Evolutionary conservation across 2,797 vertebrate genomes (phyloP), one percentile per base, ranked within the genome.

Genomic region (Serranus cabrilla): DNA sequence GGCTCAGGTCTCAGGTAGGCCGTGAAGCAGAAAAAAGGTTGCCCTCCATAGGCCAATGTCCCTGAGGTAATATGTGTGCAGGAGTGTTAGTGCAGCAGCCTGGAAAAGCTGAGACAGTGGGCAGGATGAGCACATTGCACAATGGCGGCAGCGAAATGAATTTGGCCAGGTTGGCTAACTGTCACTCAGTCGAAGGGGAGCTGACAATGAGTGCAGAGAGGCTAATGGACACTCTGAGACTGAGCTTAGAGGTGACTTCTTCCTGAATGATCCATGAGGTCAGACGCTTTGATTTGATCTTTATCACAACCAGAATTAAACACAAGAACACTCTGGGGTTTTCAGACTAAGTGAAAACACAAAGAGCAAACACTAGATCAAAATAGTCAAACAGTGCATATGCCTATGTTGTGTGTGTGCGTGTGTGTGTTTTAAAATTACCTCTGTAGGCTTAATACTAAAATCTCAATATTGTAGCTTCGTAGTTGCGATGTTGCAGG

Each of bases 161-260:
- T 91, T 84, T 84, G 89, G 84, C 86, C 73, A 21, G 55, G 73
- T 76, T 70, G 90, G 69, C 87, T 63, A 82, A 86, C 87, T 86
- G 88, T 91, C 89, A 89, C 75, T 88, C 87, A 78, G 77, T 81
- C 1, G 49, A 73, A 61, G 61, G 59, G 81, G 73, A 74, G 82
- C 68, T 83, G 85, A 74, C 81, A 85, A 82, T 76, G 81, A 81
- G 80, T 54, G 42, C 60, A 62, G 79, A 27, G 74, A 84, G 86
- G 76, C 85, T 90, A 90, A 90, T 91, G 84, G 84, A 88, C 76
- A 80, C 80, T 84, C 62, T 13, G 50, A 80, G 89, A 63, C 73
- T 40, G 76, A 83, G 86, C 75, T 87, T 89, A 83, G 79, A 90
- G 87, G 92, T 89, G 92, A 90, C 91, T 83, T 78, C 63, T 86